phyloP scores from a whole-genome alignment of 37 sponge, comb jelly and placozoan genomes.

The Agelas oroides region DNA sequence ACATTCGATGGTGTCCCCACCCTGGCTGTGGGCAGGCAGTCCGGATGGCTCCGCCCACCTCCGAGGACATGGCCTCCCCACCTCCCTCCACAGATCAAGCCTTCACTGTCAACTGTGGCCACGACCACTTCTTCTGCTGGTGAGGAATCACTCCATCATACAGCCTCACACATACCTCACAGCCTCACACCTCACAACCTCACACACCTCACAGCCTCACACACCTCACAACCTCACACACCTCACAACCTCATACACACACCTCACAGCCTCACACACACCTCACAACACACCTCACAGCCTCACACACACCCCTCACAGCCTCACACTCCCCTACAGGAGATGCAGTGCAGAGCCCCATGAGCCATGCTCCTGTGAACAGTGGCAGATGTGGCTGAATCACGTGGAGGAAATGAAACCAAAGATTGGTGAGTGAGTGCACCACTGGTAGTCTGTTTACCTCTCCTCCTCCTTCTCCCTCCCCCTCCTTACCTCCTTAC shows the following conservation, averaged over 20 bases:
- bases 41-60: constrained; percentile 5
- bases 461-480: no score
- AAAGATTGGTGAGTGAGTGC: constrained; percentile 35
- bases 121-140: constrained; percentile 94
- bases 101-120: constrained; percentile 77
- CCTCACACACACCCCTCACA: not conserved
- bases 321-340: no score
- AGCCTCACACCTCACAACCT: constrained; percentile 2
- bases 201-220: not conserved
- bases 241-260: not conserved
- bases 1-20: constrained; percentile 88
- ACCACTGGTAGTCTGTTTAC: not conserved
- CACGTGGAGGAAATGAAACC: constrained; percentile 62
- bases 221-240: not conserved
- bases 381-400: constrained; percentile 81
- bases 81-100: not conserved
- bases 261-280: not conserved
- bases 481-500: no score
- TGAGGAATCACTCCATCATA: constrained; percentile 17
- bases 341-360: constrained; percentile 78
- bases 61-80: not conserved
- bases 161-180: not conserved
- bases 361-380: constrained; percentile 79
- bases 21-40: constrained; percentile 88
- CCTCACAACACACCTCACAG: no score